Percentiles rank a stretch among this genome's conserved stretches.
Conservation (phyloP, 2,113 vertebrate genomes). For the Albula glossodonta region DNA sequence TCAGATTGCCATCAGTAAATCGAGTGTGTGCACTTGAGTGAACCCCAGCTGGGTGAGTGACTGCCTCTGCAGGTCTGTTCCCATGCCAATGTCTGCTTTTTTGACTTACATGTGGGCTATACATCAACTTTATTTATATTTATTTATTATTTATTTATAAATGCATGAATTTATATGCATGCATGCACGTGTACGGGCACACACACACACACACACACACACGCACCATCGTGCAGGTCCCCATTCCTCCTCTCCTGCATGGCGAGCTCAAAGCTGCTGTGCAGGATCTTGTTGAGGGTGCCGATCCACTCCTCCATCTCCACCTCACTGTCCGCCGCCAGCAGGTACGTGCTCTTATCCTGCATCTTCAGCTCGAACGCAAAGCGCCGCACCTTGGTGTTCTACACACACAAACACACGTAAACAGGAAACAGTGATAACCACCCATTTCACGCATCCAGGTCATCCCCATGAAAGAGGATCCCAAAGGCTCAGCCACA, state of each 20-base stretch:
- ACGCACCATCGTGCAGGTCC: slow-evolving; percentile 84
- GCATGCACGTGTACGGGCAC: slow-evolving; percentile 2
- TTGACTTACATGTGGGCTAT: too few relatives aligned
- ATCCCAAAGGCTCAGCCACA: too few relatives aligned
- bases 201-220: slow-evolving; percentile 16
- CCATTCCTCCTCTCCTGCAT: slow-evolving; percentile 95
- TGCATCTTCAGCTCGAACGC: slow-evolving; percentile 99
- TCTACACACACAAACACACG: slow-evolving; percentile 65
- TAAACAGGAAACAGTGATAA: not conserved
- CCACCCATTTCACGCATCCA: too few relatives aligned
- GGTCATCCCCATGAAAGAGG: too few relatives aligned
- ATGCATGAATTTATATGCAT: not conserved
- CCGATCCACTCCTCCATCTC: slow-evolving; percentile 98
- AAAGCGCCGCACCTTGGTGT: slow-evolving; percentile 91
- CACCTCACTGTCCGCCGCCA: slow-evolving; percentile 89
- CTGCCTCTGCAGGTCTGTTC: too few relatives aligned
- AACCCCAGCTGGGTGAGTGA: too few relatives aligned
- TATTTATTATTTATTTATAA: too few relatives aligned
- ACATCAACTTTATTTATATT: too few relatives aligned
- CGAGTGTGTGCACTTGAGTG: too few relatives aligned
- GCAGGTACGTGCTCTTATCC: slow-evolving; percentile 92
- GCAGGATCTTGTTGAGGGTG: slow-evolving; percentile 92
- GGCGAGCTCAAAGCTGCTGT: slow-evolving; percentile 91
- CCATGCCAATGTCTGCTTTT: too few relatives aligned
- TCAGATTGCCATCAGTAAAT: too few relatives aligned